These are phyloP conservation scores for Gila robusta DNA, from an alignment of 2,797 vertebrate genomes.

Conservation along the genomic window DNA sequence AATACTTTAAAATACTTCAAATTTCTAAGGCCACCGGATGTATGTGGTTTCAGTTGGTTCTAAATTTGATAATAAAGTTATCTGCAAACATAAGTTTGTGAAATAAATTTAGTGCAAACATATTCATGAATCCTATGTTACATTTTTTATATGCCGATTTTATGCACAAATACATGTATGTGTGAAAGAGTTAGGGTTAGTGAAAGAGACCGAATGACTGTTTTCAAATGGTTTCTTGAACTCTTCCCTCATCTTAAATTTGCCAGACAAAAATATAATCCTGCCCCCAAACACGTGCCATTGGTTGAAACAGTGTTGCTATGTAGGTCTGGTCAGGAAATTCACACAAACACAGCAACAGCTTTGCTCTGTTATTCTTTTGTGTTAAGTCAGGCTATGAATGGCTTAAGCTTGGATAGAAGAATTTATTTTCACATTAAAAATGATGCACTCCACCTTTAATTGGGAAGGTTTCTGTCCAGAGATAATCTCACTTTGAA, in stretches of 20 bases:
- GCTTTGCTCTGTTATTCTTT: background rate
- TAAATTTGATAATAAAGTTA: background rate
- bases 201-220: background rate
- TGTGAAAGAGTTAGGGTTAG: background rate
- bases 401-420: background rate
- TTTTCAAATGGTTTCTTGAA: background rate
- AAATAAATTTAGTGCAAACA: background rate
- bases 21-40: background rate
- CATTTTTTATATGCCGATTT: background rate
- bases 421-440: background rate
- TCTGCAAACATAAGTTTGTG: too few relatives aligned
- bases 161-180: background rate
- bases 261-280: background rate
- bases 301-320: background rate
- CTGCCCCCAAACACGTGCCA: background rate
- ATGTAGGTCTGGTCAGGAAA: background rate
- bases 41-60: background rate
- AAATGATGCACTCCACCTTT: background rate
- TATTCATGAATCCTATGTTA: background rate
- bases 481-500: slow-evolving; percentile 15
- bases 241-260: background rate
- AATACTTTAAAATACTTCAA: background rate
- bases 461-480: slow-evolving; percentile 28
- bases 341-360: background rate
- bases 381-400: background rate